These are phyloP conservation scores for Lordiphosa clarofinis DNA, from an alignment of 1,140 invertebrate species.

Conservation along the genomic window DNA sequence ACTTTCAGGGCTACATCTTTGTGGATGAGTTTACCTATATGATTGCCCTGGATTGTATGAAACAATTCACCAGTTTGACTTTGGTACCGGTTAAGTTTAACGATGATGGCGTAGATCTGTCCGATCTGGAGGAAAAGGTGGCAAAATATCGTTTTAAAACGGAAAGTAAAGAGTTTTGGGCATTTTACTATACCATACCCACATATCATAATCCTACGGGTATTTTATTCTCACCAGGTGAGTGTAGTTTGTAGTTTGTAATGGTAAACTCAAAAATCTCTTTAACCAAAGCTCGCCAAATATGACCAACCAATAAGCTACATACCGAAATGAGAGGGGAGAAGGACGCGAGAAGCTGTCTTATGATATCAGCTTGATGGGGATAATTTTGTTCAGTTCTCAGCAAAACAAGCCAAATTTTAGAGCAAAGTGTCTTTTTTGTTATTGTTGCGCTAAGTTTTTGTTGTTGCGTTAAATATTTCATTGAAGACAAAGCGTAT, in stretches of 20 bases:
- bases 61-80: conserved; percentile 82
- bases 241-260: conserved; percentile 13
- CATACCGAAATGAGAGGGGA: too few relatives aligned
- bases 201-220: conserved; percentile 86
- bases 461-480: too few relatives aligned
- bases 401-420: too few relatives aligned
- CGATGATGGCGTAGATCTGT: conserved; percentile 81
- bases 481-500: too few relatives aligned
- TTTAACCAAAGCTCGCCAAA: too few relatives aligned
- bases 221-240: conserved; percentile 80
- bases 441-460: too few relatives aligned
- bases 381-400: too few relatives aligned
- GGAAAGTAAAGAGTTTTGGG: conserved; percentile 82
- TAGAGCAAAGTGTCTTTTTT: too few relatives aligned
- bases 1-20: conserved; percentile 83
- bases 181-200: conserved; percentile 84
- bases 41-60: conserved; percentile 83
- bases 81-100: conserved; percentile 82
- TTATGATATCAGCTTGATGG: too few relatives aligned
- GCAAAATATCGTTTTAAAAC: conserved; percentile 59
- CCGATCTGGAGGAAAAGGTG: conserved; percentile 79
- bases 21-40: conserved; percentile 87
- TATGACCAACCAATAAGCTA: too few relatives aligned
- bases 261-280: too few relatives aligned
- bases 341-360: too few relatives aligned